Base-by-base conservation (phyloP, 2,797 vertebrate species). In the Triplophysa yarkandensis region DNA sequence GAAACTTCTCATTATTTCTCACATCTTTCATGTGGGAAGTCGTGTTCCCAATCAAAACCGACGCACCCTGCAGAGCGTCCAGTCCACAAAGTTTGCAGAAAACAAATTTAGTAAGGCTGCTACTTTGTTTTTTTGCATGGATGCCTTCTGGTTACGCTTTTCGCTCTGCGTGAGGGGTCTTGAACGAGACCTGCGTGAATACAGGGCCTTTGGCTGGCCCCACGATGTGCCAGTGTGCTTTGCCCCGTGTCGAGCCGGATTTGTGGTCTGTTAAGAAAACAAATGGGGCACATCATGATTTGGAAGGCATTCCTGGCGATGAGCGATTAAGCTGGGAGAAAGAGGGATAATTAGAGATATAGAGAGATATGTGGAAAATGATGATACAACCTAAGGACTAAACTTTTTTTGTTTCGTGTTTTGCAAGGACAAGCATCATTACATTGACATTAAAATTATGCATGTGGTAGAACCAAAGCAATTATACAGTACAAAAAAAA, bases 201-300 rank as follows among this genome's bases (percentile, higher is more conserved):
- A 23, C 58, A 70, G 50, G 73, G 25, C 44, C 71, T 75, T 71
- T 74, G 81, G 77, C 65, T 30, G 14, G 43, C 19, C 4, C n/a
- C 57, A 74, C 62, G 67, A 55, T 74, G 63, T 69, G 68, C 57
- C 65, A 67, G 77, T 77, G 50, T 74, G 71, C 62, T 71, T 27
- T 78, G 81, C 62, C 52, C 66, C 52, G 14, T 68, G 78, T 70
- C 43, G 64, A 62, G 65, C 71, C 57, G 48, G 75, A 68, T 78
- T 78, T 77, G 77, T 58, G 79, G 64, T 79, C 60, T 60, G 79
- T 81, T 82, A 80, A 80, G 77, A 82, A 80, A 73, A 82, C 79
- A 85, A 83, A 83, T 81, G 81, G 74, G 77, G 76, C 77, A 27
- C 63, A 70, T 80, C 55, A 71, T 76, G 68, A 85, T 82, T 73